Evolutionary conservation across 2,888 invertebrate species (phyloP), one percentile per base, ranked within the genome.

Genomic region (Plebejus melissa): DNA sequence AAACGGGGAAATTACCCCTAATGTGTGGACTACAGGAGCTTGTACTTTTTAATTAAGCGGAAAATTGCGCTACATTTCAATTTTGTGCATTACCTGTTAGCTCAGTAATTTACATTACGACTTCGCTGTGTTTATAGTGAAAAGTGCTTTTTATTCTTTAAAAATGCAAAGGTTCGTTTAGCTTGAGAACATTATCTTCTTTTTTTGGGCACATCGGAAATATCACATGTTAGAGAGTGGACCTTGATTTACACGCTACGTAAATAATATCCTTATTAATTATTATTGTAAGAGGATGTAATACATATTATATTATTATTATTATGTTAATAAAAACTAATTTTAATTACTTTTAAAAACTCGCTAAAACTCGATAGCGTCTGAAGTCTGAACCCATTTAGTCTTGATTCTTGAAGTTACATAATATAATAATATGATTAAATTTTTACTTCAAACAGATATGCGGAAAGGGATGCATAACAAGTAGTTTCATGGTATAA

Each of bases 41-140:
- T 36, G 65, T 65, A 65, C 65, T 65, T 65, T 65, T 32, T 72
- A 72, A 46, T 50, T 50, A 72, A 7, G 72, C 46, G n/a, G 16
- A 72, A 46, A 72, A 72, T 72, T 50, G 54, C 46, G 32, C 32
- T 65, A 32, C 65, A 65, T 65, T 65, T 65, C 32, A 65, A 65
- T 65, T 65, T 65, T 65, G 13, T 65, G 65, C 65, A 65, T 65
- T 65, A 65, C 32, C 65, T 65, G 65, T 65, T 65, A 36, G 13
- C 32, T 32, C 32, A 65, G 11, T 36, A 32, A 65, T 36, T 65
- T 32, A 65, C 13, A 32, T 65, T 65, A 32, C 32, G 32, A 22
- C 65, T 60, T 7, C 9, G 9, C 28, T 60, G 22, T 22, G 22
- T 22, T 28, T 60, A 9, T 4, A 60, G 28, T 28, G 28, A 28